Evolutionary conservation across 2,797 vertebrate species (phyloP).

Genomic region (Bradypus variegatus): DNA sequence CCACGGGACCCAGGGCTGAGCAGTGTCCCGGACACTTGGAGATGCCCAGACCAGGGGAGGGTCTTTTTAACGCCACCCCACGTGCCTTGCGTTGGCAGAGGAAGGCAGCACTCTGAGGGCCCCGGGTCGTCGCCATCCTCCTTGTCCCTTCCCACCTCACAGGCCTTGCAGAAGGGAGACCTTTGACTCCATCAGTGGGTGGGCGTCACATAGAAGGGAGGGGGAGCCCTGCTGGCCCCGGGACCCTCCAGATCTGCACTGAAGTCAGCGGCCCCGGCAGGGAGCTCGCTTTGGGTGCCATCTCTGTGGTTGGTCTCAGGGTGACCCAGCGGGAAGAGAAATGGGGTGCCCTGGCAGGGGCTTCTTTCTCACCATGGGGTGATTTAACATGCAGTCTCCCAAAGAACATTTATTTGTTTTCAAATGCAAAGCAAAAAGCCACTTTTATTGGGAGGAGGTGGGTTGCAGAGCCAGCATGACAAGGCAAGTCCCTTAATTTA

Average conservation of each 20-base stretch:
- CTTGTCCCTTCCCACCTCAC: accelerated
- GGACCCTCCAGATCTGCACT: background rate
- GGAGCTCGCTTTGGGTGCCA: background rate
- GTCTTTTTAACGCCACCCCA: accelerated
- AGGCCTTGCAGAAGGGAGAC: background rate
- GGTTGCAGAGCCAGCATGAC: too few species aligned
- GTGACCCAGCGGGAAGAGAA: background rate
- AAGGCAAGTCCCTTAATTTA: accelerated
- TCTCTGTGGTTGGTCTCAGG: background rate
- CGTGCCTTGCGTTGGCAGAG: accelerated
- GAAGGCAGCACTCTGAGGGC: background rate
- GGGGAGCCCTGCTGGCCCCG: background rate
- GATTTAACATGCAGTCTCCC: accelerated
- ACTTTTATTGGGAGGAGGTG: background rate
- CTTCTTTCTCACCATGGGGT: accelerated
- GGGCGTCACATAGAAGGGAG: background rate
- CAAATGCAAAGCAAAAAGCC: too few species aligned
- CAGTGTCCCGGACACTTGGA: background rate
- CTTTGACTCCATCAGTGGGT: background rate
- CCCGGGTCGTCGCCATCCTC: background rate
- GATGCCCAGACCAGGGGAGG: accelerated
- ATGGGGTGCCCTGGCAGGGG: accelerated
- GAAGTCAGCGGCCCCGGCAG: background rate
- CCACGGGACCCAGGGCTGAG: background rate
- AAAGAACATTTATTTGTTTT: background rate